These are phyloP conservation scores for Eurypyga helias DNA, from an alignment of 2,113 vertebrate genomes.

Conservation along the genomic window DNA sequence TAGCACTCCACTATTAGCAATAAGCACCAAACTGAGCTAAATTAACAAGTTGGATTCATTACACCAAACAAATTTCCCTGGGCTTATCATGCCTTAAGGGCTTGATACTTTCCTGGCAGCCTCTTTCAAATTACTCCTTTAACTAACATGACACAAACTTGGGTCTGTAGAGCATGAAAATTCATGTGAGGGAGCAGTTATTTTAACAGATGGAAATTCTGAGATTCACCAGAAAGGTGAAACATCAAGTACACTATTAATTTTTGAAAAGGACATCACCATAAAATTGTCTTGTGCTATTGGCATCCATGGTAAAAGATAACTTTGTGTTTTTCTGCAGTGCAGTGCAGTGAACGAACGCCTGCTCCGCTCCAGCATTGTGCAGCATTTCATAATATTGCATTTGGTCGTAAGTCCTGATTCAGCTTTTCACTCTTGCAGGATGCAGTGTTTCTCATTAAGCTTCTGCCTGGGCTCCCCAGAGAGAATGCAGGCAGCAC, in stretches of 20 bases:
- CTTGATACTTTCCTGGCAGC: background rate
- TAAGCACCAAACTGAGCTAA: constrained; percentile 9
- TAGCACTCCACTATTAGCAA: background rate
- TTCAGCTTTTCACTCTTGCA: constrained; percentile 15
- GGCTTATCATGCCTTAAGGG: background rate
- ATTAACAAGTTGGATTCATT: constrained; percentile 18
- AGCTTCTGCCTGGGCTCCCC: constrained; percentile 19
- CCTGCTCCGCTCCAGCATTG: constrained; percentile 1
- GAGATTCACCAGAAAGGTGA: constrained; percentile 2
- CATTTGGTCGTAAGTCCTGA: background rate
- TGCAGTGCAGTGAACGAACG: background rate
- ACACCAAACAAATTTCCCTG: constrained; percentile 16
- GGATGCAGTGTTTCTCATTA: background rate
- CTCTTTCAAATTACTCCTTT: background rate
- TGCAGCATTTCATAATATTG: constrained; percentile 19
- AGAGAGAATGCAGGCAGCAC: background rate
- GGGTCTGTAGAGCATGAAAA: background rate
- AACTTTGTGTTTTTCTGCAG: constrained; percentile 49
- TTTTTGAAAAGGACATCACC: background rate
- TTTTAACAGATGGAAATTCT: constrained; percentile 14
- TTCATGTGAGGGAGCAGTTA: background rate
- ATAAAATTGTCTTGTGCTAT: background rate
- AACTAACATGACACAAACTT: background rate
- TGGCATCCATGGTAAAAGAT: background rate
- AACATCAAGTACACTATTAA: background rate